Base-by-base conservation (phyloP, 2,113 vertebrate genomes). In the Peromyscus polionotus region DNA sequence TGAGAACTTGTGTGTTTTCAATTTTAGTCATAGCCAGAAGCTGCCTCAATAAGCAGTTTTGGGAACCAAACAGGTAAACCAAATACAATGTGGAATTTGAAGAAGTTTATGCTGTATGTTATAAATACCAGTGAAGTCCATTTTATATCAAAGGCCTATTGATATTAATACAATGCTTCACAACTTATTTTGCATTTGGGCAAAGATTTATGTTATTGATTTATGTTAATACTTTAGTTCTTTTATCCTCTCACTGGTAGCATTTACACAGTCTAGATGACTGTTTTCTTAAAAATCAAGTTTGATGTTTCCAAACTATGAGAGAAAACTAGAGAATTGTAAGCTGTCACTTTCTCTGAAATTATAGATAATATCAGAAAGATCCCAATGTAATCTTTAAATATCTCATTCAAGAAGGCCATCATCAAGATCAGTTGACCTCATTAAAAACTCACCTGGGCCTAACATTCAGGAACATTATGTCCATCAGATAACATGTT, bases 41-140 rank as follows among this genome's bases (percentile, higher is more conserved):
- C 39, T 83, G 94, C 11, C 57, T 93, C 57, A 80, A 5, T 90
- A 85, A 93, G 89, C 26, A 80, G 81, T 87, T 96, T 54, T 22
- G 10, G 14, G 48, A 92, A 96, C 51, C 33, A 87, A 90, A 86
- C 17, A 95, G 89, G 90, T 91, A 96, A 94, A 84, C 77, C 28
- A 73, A 85, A 93, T 9, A 77, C 54, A 57, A 22, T 39, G 70
- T 92, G 81, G 83, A 94, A 95, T 93, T 79, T 19, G 54, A 83
- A 65, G 59, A 94, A 57, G 16, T 7, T 72, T 92, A 14, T 42
- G 57, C 8, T 39, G 2, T 94, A 39, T 2, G 5, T 48, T 88
- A 68, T 76, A 77, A 73, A 77, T 28, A 51, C 3, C 24, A 13
- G 11, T 73, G 20, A 59, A 5, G 0, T 31, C 51, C 12, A 54